phyloP scores from a whole-genome alignment of 2,888 invertebrate genomes.

The Entomobrya multifasciata region DNA sequence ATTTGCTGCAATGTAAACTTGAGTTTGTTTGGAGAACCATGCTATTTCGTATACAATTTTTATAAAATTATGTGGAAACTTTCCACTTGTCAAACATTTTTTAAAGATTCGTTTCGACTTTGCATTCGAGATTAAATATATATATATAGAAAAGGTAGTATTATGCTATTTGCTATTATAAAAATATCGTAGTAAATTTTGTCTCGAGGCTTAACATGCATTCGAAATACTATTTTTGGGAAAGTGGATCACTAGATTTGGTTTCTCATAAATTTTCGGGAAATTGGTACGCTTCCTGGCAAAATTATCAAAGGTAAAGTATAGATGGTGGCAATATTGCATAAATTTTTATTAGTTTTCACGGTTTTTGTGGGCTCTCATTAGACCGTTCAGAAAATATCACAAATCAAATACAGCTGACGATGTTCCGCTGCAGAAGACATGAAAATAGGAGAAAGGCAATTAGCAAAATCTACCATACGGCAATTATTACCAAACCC shows the following conservation, averaged over 20 bases:
- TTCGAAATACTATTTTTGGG: not conserved
- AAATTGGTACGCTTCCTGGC: too few relatives aligned
- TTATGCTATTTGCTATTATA: too few relatives aligned
- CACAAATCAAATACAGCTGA: conserved; percentile 44
- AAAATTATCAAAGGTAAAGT: not conserved
- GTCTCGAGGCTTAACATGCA: too few relatives aligned
- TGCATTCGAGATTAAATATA: not conserved
- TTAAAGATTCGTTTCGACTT: not conserved
- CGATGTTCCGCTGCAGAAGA: conserved; percentile 15
- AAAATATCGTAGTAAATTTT: too few relatives aligned
- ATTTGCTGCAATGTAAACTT: not conserved
- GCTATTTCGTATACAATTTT: not conserved
- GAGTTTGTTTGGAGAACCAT: too few relatives aligned
- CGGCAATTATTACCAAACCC: conserved; percentile 45
- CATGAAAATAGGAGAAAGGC: conserved; percentile 50
- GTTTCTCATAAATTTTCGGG: not conserved
- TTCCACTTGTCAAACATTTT: conserved; percentile 19
- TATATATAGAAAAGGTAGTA: not conserved
- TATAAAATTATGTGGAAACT: not conserved
- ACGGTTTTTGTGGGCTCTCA: not conserved
- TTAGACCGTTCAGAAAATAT: not conserved
- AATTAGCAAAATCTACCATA: conserved; percentile 48
- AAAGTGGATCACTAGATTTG: not conserved
- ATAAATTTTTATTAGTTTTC: not conserved
- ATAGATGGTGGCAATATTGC: conserved; percentile 3